Base-by-base conservation (phyloP, 2,797 vertebrate species). In the Picus viridis region DNA sequence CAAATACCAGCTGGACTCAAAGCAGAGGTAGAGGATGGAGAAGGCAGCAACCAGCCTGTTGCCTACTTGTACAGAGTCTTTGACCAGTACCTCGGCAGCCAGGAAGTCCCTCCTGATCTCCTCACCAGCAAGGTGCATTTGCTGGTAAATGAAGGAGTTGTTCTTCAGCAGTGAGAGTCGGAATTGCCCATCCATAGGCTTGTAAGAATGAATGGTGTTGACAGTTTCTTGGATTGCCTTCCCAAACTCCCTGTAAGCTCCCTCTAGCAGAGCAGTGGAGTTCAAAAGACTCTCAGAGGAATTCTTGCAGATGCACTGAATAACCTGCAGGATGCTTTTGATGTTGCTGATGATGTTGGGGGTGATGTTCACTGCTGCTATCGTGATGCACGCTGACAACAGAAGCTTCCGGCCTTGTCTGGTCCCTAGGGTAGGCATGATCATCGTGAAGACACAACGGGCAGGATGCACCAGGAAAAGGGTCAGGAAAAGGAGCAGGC, bases 401-500 rank as follows among this genome's bases (percentile, higher is more conserved):
- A 99, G 97, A 36, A 99, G 96, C 65, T 97, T 98, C 56, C 98
- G 97, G 5, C 99, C 99, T 93, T 99, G 98, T 32, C 97, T 98
- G 23, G 98, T 99, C 76, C 99, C 98, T 34, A 99, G 83, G 0
- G 98, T 98, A 8, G 99, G 99, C 83, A 99, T 96, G 3, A 95
- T 97, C 91, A 99, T 98, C 1, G 97, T 99, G 93, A 99, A 97
- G 57, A 98, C 97, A 34, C 99, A 99, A 59, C 99, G 99, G 71
- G 98, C 81, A 2, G 99, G 99, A 83, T 99, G 98, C 49, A 98
- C 97, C 70, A 99, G 83, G 72, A 98, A 93, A 13, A 98, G 97
- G 30, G 92, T 72, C 76, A 98, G 88, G 32, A 98, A 97, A 64
- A 97, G 84, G 70, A 98, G 77, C 62, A 97, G 85, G 1, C 97